Evolutionary conservation across 2,113 vertebrate species (phyloP), one percentile per base, ranked within the genome.

Genomic region (Sebastes schlegelii): DNA sequence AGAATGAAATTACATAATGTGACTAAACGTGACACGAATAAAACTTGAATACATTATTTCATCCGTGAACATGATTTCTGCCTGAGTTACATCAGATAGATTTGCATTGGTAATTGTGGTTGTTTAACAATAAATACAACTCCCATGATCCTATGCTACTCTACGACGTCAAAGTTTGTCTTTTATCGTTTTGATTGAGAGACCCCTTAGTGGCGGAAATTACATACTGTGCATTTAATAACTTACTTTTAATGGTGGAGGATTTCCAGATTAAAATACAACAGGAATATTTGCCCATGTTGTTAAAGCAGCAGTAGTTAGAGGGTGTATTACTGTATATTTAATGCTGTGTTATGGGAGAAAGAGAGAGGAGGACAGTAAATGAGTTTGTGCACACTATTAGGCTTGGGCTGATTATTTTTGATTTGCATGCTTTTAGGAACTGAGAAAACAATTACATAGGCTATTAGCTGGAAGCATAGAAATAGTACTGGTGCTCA

Each of bases 341-440:
- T 42, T 49, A 70, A 74, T 73, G 54, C 77, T 72, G 79, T 60
- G 58, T 86, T 74, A 16, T 2, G 49, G 43, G 57, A 63, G 48
- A 72, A 70, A 40, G 13, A 74, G 26, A 55, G 55, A 11, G 6
- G 16, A 46, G 42, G 19, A 66, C 26, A 21, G 19, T 65, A 76
- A 85, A 83, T 78, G 40, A 57, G 42, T 76, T 71, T 83, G 68
- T 80, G 75, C 76, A 69, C 46, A 58, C n/a, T 54, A 49, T 86
- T 48, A 52, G 17, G 13, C 73, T 42, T 0, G n/a, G 9, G 40
- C 10, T 83, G 75, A 82, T 90, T 74, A 69, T 71, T 79, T 67
- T 34, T 34, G 19, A 80, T 85, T 79, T 72, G 52, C 13, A 85
- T 80, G 68, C 73, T 79, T 84, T 81, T 66, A 69, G 62, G 62